These are phyloP conservation scores for Nematolebias whitei DNA, from an alignment of 2,113 vertebrate genomes.

Conservation along the genomic window DNA sequence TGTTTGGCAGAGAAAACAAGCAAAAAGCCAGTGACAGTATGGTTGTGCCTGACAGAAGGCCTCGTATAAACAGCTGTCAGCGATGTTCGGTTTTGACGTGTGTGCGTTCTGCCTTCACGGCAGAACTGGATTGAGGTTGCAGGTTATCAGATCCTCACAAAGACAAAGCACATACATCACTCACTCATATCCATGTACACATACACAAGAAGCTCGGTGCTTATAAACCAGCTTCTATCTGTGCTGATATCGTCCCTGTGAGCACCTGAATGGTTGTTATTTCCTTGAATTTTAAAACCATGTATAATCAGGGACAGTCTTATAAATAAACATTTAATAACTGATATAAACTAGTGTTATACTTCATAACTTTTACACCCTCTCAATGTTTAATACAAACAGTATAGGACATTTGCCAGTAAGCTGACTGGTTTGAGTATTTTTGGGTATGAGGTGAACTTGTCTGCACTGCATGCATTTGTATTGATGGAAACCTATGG, in stretches of 20 bases:
- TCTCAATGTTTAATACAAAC: no score
- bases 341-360: no score
- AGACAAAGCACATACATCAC: conserved; percentile 16
- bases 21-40: not conserved
- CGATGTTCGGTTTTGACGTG: conserved; percentile 50
- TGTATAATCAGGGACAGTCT: no score
- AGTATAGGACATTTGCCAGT: no score
- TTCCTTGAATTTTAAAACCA: no score
- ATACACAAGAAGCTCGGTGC: conserved; percentile 22
- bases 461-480: no score
- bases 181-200: conserved; percentile 10
- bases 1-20: conserved; percentile 1
- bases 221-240: conserved; percentile 62
- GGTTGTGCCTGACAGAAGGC: conserved; percentile 22
- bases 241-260: conserved; percentile 10
- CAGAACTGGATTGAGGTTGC: conserved; percentile 61
- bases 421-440: no score
- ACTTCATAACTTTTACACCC: no score
- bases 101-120: conserved; percentile 46
- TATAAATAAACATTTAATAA: no score
- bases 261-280: conserved; percentile 11
- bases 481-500: no score
- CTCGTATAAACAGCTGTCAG: conserved; percentile 68
- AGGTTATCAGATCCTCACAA: conserved; percentile 67
- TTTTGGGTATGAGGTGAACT: no score